Evolutionary conservation across 2,888 invertebrate species (phyloP).

Genomic region (Morpho achilles): DNA sequence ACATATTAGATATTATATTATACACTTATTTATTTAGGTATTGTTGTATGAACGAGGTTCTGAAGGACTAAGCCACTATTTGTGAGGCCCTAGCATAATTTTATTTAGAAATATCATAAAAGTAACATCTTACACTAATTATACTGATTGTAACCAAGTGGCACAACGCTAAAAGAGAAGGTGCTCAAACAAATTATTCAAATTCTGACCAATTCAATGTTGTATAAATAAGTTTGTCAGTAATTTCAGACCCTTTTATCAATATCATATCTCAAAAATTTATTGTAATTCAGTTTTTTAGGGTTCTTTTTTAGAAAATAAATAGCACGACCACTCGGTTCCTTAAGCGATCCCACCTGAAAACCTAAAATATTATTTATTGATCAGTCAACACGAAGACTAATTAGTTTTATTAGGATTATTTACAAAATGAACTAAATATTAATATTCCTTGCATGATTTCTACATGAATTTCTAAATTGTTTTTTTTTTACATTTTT

Average conservation of each 20-base stretch:
- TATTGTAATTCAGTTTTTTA: slow-evolving; percentile 8
- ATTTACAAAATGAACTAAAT: slow-evolving; percentile 52
- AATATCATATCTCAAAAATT: slow-evolving; percentile 9
- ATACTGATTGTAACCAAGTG: slow-evolving; percentile 26
- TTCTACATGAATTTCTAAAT: slow-evolving; percentile 22
- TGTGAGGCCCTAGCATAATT: slow-evolving; percentile 47
- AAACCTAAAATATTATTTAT: slow-evolving; percentile 40
- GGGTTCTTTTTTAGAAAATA: slow-evolving; percentile 12
- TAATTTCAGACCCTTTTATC: slow-evolving; percentile 11
- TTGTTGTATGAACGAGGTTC: slow-evolving; percentile 62
- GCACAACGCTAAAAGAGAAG: slow-evolving; percentile 25
- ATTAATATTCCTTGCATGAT: slow-evolving; percentile 50
- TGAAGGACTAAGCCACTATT: slow-evolving; percentile 52
- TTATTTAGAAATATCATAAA: slow-evolving; percentile 23
- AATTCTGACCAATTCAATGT: slow-evolving; percentile 27
- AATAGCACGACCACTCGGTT: slow-evolving; percentile 40
- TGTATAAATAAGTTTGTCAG: slow-evolving; percentile 22
- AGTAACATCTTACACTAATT: slow-evolving; percentile 23
- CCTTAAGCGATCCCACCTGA: slow-evolving; percentile 68
- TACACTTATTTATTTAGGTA: slow-evolving; percentile 74
- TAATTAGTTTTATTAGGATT: slow-evolving; percentile 72
- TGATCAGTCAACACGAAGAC: slow-evolving; percentile 73
- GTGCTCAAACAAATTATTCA: slow-evolving; percentile 26
- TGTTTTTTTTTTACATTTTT: slow-evolving; percentile 37
- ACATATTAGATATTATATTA: slow-evolving; percentile 68